Conservation (phyloP, 2,888 invertebrate species). For the Ptychoptera contaminata region DNA sequence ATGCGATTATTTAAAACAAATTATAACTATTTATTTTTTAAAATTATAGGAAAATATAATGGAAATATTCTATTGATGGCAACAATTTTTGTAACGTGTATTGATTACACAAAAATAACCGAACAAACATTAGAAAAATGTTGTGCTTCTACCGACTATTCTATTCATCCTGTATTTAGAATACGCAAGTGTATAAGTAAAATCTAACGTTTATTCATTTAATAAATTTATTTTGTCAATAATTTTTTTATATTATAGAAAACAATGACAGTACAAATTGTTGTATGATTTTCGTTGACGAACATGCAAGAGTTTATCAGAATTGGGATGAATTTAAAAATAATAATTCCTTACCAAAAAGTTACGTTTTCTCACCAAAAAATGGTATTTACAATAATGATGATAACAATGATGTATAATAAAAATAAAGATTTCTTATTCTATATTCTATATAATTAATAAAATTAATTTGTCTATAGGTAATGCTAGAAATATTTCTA, state of each 20-base stretch:
- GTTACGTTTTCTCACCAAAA: slow-evolving; percentile 31
- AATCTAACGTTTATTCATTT: slow-evolving; percentile 10
- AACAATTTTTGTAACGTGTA: slow-evolving; percentile 20
- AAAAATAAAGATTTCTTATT: no score
- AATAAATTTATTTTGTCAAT: no score
- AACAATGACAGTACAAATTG: slow-evolving; percentile 17
- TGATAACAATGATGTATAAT: slow-evolving; percentile 10
- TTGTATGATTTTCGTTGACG: slow-evolving; percentile 26
- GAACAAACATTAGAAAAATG: slow-evolving; percentile 9
- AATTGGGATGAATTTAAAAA: slow-evolving; percentile 30
- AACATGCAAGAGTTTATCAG: slow-evolving; percentile 30
- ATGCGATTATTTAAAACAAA: background rate
- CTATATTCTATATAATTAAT: background rate
- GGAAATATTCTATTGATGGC: slow-evolving; percentile 20
- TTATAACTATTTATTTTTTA: no score
- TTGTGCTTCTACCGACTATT: slow-evolving; percentile 12
- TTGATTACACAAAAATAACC: background rate
- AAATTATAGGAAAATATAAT: slow-evolving; percentile 23
- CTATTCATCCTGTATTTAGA: slow-evolving; percentile 23
- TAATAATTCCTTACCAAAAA: slow-evolving; percentile 30
- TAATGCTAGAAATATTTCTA: slow-evolving; percentile 1
- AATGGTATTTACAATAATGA: slow-evolving; percentile 24
- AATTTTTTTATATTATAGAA: slow-evolving; percentile 6
- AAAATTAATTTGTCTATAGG: background rate
- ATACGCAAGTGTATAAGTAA: slow-evolving; percentile 23